These are phyloP conservation scores for Synanceia verrucosa DNA, from an alignment of 2,797 vertebrate genomes.

Conservation along the genomic window DNA sequence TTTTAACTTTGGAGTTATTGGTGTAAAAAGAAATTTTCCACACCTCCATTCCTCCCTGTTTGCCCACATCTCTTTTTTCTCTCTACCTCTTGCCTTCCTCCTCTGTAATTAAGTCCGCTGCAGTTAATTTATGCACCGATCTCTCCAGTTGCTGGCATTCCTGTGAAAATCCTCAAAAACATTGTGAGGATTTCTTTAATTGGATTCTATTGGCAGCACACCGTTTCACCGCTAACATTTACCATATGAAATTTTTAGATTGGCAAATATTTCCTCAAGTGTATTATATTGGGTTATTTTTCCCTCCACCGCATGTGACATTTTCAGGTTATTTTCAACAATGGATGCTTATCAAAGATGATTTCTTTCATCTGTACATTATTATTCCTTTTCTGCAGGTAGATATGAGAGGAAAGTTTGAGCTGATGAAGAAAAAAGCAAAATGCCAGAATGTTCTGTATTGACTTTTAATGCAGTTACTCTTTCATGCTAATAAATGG, in stretches of 20 bases:
- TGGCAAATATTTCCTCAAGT: constrained; percentile 62
- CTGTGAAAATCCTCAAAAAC: constrained; percentile 63
- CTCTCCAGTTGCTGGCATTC: constrained; percentile 56
- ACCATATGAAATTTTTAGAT: constrained; percentile 59
- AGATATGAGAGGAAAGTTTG: constrained; percentile 2
- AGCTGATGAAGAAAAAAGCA: constrained; percentile 24
- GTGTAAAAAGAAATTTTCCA: constrained; percentile 10
- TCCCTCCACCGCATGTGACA: constrained; percentile 45
- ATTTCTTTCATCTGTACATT: constrained; percentile 39
- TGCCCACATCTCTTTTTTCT: constrained; percentile 31
- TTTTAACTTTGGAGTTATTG: constrained; percentile 34
- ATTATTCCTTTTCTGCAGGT: constrained; percentile 18
- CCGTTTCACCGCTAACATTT: constrained; percentile 63
- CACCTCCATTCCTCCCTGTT: constrained; percentile 28
- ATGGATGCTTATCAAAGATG: constrained; percentile 40
- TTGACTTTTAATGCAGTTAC: constrained; percentile 8
- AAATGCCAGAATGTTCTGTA: constrained; percentile 46
- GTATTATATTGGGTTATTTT: constrained; percentile 14
- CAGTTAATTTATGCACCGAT: constrained; percentile 67
- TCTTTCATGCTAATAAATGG: constrained; percentile 28
- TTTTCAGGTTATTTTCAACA: constrained; percentile 59
- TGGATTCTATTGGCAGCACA: constrained; percentile 58
- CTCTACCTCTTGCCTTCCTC: constrained; percentile 19
- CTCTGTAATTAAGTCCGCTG: constrained; percentile 61
- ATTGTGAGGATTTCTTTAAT: constrained; percentile 60